Conservation (phyloP, 2,113 vertebrate genomes). For the Mesembrinibis cayennensis region DNA sequence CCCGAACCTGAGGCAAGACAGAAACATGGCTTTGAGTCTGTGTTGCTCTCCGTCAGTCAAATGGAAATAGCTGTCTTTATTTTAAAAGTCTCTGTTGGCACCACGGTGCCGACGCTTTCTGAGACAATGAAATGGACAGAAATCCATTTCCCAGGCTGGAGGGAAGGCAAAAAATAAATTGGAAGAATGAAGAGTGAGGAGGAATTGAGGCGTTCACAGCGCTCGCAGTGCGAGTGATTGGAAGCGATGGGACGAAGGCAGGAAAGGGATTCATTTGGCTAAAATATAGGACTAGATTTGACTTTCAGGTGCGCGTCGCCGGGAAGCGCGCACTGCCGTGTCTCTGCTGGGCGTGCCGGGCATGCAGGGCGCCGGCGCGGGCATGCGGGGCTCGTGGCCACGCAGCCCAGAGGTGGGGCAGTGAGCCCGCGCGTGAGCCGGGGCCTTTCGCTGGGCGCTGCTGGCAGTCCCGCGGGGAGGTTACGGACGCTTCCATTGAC, state of each 20-base stretch:
- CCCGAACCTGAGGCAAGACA: background rate
- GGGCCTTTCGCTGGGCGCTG: background rate
- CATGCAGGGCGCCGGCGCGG: background rate
- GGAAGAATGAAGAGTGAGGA: slow-evolving; percentile 37
- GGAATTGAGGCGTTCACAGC: background rate
- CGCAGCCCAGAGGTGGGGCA: accelerated
- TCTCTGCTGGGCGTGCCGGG: background rate
- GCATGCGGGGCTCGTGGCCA: accelerated
- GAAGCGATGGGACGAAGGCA: slow-evolving; percentile 16
- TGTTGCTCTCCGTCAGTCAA: background rate
- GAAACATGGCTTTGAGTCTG: background rate
- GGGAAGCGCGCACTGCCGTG: accelerated
- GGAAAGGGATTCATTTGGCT: background rate
- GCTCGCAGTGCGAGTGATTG: background rate
- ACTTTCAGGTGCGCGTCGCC: background rate
- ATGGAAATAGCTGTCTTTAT: slow-evolving; percentile 43
- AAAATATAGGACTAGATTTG: background rate
- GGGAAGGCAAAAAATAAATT: slow-evolving; percentile 11
- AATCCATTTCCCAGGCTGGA: slow-evolving; percentile 41
- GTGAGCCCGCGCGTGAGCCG: accelerated
- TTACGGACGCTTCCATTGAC: background rate
- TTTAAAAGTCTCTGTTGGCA: background rate
- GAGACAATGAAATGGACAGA: slow-evolving; percentile 16
- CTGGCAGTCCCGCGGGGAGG: background rate
- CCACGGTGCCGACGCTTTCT: background rate